Evolutionary conservation across 2,888 invertebrate species (phyloP).

Genomic region (Rhagonycha fulva): DNA sequence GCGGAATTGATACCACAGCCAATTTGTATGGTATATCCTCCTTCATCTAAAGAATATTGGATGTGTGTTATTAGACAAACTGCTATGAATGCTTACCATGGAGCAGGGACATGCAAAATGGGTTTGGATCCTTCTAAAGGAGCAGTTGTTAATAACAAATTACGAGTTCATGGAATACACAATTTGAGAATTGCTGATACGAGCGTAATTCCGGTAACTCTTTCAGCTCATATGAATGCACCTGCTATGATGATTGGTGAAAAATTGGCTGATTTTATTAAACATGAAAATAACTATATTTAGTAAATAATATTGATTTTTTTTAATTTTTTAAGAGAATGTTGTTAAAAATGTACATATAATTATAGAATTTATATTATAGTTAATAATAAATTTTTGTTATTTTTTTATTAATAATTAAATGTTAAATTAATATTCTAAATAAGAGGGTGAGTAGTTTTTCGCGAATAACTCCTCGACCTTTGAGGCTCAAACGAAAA

Average conservation of each 20-base stretch:
- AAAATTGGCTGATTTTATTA: slow-evolving; percentile 61
- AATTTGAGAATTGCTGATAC: slow-evolving; percentile 67
- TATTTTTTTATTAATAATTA: neutral
- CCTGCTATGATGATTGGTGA: slow-evolving; percentile 71
- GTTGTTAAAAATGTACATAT: neutral
- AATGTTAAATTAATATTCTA: no score
- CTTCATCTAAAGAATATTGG: slow-evolving; percentile 69
- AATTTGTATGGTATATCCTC: slow-evolving; percentile 55
- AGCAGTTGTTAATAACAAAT: slow-evolving; percentile 65
- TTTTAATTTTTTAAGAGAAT: no score
- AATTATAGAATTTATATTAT: neutral
- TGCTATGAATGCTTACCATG: slow-evolving; percentile 67
- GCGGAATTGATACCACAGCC: slow-evolving; percentile 56
- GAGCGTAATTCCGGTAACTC: slow-evolving; percentile 65
- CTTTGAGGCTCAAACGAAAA: no score
- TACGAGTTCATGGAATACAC: slow-evolving; percentile 63
- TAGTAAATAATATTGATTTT: neutral
- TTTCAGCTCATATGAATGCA: slow-evolving; percentile 70
- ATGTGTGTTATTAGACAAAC: slow-evolving; percentile 61
- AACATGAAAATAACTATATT: neutral
- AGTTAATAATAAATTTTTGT: neutral
- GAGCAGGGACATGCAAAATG: slow-evolving; percentile 71
- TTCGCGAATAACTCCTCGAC: no score
- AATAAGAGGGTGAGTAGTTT: no score
- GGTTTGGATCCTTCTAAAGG: slow-evolving; percentile 62